phyloP scores from a whole-genome alignment of 1,140 invertebrate genomes.

The Tribolium madens region DNA sequence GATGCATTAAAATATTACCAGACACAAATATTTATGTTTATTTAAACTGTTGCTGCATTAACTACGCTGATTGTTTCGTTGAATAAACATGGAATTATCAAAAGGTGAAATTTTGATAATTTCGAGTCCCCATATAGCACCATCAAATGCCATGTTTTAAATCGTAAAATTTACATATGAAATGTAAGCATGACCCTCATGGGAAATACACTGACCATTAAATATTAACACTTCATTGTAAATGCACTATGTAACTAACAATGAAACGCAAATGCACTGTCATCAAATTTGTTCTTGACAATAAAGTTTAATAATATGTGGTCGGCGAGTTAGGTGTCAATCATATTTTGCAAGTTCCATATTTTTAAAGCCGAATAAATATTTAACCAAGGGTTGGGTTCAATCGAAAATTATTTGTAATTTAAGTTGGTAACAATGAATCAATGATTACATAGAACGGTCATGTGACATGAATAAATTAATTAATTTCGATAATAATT shows the following conservation, averaged over 20 bases:
- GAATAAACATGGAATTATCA: not conserved
- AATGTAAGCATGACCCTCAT: slow-evolving; percentile 49
- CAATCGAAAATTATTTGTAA: not conserved
- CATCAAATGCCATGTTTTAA: slow-evolving; percentile 47
- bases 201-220: slow-evolving; percentile 53
- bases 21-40: slow-evolving; percentile 36
- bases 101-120: slow-evolving; percentile 31
- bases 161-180: slow-evolving; percentile 53
- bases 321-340: slow-evolving; percentile 11
- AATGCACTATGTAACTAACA: slow-evolving; percentile 52
- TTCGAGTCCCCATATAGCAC: slow-evolving; percentile 20
- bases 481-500: not conserved
- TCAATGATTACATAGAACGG: no score
- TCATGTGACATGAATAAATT: not conserved
- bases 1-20: slow-evolving; percentile 18
- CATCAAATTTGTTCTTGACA: slow-evolving; percentile 44
- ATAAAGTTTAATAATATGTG: slow-evolving; percentile 40
- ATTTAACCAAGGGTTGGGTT: not conserved
- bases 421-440: not conserved
- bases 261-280: slow-evolving; percentile 42
- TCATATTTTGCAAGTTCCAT: not conserved
- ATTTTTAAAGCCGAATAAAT: not conserved
- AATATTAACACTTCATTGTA: slow-evolving; percentile 58
- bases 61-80: not conserved
- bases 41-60: not conserved